Evolutionary conservation across 2,797 vertebrate species (phyloP), one percentile per base, ranked within the genome.

Genomic region (Graptemys geographica): DNA sequence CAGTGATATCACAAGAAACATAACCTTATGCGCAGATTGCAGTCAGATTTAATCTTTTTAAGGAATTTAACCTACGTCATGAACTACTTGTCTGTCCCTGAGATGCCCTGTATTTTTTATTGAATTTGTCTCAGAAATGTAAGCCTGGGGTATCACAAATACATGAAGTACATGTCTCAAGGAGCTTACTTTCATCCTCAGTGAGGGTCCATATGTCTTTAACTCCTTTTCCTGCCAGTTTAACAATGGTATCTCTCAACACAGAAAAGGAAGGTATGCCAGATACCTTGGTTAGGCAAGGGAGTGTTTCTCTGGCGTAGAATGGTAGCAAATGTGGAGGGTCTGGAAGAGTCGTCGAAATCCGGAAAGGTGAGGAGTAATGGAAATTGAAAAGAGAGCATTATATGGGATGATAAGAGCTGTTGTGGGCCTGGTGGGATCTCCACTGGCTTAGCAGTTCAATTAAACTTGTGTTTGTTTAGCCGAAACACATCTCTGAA

Each of bases 361-460:
- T 37, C n/a, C 37, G 11, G 12, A 80, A 81, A 11, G 27, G 65
- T 47, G 2, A 72, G 1, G 6, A 87, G 37, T 74, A 52, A 25
- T 11, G n/a, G n/a, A 49, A 31, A 85, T 6, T 19, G 3, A 4
- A 6, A 81, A 72, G 18, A 37, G 19, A 72, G 9, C n/a, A 52
- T 2, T 4, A 1, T 47, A 2, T 41, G 12, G 23, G 31, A 2
- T 72, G 37, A 55, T 21, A 56, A 87, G 44, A 7, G 1, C 2
- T 1, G 0, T 53, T 3, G 0, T 0, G 28, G 8, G n/a, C 28
- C 41, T 59, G 0, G 0, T 81, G 59, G 31, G 57, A 56, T 41
- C 82, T 87, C 9, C 28, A 0, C 3, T 82, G 31, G 4, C 85
- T 93, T 47, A 84, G 33, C 74, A 44, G 65, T 84, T 47, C 57